Evolutionary conservation across 2,888 invertebrate genomes (phyloP).

Genomic region (Melinaea marsaeus): DNA sequence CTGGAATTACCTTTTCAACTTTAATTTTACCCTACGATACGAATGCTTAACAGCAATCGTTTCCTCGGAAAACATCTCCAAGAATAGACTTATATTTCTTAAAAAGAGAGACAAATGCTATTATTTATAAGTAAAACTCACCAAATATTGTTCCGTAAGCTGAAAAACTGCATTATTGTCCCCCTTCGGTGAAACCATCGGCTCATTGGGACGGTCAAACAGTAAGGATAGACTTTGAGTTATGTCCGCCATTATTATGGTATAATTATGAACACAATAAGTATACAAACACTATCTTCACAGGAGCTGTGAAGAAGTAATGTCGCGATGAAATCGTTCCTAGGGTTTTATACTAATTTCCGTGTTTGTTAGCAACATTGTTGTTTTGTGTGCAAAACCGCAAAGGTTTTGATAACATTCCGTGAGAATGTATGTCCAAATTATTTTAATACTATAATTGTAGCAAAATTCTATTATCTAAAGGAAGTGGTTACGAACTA

Average conservation of each 20-base stretch:
- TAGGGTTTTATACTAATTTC: conserved; percentile 37
- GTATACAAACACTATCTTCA: conserved; percentile 48
- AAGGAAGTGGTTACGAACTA: neutral
- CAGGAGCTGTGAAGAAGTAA: conserved; percentile 62
- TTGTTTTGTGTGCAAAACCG: conserved; percentile 21
- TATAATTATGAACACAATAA: conserved; percentile 21
- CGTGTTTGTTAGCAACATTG: conserved; percentile 39
- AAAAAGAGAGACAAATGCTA: no score
- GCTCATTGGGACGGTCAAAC: conserved; percentile 80
- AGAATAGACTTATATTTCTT: no score
- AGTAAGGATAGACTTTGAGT: conserved; percentile 56
- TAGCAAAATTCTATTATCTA: neutral
- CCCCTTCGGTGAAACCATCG: conserved; percentile 80
- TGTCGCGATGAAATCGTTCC: conserved; percentile 26
- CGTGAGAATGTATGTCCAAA: neutral
- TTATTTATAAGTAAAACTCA: conserved; percentile 55
- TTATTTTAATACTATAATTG: neutral
- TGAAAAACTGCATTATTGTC: conserved; percentile 78
- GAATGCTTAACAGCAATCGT: no score
- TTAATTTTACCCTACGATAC: no score
- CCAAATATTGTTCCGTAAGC: conserved; percentile 79
- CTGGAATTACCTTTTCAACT: no score
- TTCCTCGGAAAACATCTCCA: no score
- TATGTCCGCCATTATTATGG: conserved; percentile 47
- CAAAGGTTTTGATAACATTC: conserved; percentile 7